Evolutionary conservation across 2,888 invertebrate genomes (phyloP).

Genomic region (Saturnia pavonia): DNA sequence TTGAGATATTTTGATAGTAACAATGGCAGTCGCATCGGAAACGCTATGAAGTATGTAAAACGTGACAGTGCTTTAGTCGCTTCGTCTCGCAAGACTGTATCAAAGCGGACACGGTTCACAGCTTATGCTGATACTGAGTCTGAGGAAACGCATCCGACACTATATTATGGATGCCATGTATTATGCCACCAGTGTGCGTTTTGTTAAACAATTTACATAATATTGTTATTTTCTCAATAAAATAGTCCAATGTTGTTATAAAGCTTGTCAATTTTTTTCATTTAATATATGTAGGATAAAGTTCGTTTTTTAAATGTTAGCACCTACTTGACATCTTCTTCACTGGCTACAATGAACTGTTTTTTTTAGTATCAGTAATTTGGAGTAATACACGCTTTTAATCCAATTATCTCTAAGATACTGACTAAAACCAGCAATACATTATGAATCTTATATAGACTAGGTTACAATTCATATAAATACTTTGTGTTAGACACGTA

Average conservation of each 20-base stretch:
- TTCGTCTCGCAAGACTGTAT: constrained; percentile 43
- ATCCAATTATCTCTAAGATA: background rate
- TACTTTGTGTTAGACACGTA: constrained; percentile 10
- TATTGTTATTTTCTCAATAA: constrained; percentile 3
- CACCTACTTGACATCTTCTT: background rate
- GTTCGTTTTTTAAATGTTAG: background rate
- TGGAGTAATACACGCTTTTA: too few species aligned
- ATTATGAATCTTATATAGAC: background rate
- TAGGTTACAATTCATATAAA: background rate
- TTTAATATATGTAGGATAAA: background rate
- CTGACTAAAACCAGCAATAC: background rate
- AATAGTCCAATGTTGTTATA: background rate
- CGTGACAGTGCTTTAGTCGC: constrained; percentile 54
- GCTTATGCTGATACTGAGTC: constrained; percentile 61
- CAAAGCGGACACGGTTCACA: constrained; percentile 56
- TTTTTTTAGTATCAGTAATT: too few species aligned
- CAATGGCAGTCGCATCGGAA: constrained; percentile 44
- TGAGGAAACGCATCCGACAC: constrained; percentile 55
- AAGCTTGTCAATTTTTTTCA: background rate
- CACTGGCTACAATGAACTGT: too few species aligned
- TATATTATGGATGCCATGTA: constrained; percentile 55
- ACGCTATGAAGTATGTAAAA: constrained; percentile 53
- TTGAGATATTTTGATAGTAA: constrained; percentile 49
- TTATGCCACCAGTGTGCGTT: constrained; percentile 48
- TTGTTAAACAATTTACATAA: constrained; percentile 31